Evolutionary conservation across 1,140 invertebrate genomes (phyloP), one percentile per base, ranked within the genome.

Genomic region (Atopsyche davidsoni): DNA sequence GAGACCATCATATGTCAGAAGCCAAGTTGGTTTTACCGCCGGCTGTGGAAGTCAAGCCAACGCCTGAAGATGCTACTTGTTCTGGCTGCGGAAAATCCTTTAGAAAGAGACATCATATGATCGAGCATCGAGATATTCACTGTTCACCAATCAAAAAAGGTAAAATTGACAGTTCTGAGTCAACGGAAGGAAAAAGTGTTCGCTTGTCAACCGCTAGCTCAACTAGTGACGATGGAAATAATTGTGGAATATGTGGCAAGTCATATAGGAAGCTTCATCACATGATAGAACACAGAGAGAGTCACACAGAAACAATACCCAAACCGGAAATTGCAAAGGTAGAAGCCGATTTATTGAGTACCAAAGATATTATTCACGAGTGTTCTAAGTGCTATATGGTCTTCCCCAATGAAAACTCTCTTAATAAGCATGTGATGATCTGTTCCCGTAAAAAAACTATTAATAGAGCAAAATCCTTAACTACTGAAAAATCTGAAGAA

Each of bases 361-460:
- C 70, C 14, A 72, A 63, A 60, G 72, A 74, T 47, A 74, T 74
- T 25, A 74, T 74, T 52, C 72, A 74, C 45, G 72, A 74, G 59
- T 74, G 72, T 58, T 64, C 70, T 3, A 62, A 69, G 17, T 74
- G 72, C 50, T 74, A 74, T 48, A 74, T 73, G 70, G 72, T 74
- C 0, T 74, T 74, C 51, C 72, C 72, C 4, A 74, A 74, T 59
- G 69, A 71, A 46, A 70, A 71, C 58, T 72, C 72, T 7, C 57
- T 74, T 7, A 73, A 64, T 40, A 74, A 73, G 51, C 72, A 74
- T 41, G 62, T 61, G 13, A 51, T 65, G 11, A 66, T 66, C 53
- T 74, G 72, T 55, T 61, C 64, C 44, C 61, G 62, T 47, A 74
- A 72, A 57, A 74, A 72, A 41, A 6, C 50, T 21, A n/a, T 49